Base-by-base conservation (phyloP, 1,140 invertebrate species). In the Vanessa tameamea region DNA sequence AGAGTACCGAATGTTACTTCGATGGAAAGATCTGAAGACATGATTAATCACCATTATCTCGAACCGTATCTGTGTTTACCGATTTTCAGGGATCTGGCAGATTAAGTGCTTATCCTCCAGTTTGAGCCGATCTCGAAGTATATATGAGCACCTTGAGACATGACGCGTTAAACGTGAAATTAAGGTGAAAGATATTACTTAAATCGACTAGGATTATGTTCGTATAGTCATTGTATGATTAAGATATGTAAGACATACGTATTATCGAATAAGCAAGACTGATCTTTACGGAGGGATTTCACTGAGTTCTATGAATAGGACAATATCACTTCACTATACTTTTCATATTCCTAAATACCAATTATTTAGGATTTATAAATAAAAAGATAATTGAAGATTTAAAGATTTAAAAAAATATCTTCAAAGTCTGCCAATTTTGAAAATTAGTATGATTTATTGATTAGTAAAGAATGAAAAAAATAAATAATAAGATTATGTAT, bases 21-120 rank as follows among this genome's bases (percentile, higher is more conserved):
- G 64, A 59, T 64, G 66, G 61, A 69, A 74, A 69, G 48, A 74
- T 69, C 8, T 53, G 75, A 73, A 79, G 75, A 77, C 69, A 77
- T 79, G 75, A 92, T 92, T 92, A 88, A 92, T 92, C 88, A 90
- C 80, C 72, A 84, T 89, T 85, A 90, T 83, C 76, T 79, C 47
- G 79, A 84, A 78, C 69, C 77, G 73, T 86, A 83, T 82, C 82
- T 79, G 47, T 90, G 87, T 90, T 88, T 89, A 81, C 85, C 79
- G 82, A 86, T 88, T 88, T 88, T 72, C 66, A 64, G 75, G 86
- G 87, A 86, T 90, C 88, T 85, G 78, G 63, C 66, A 86, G 89
- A 87, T 91, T 89, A 89, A 82, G 26, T 11, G 68, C 75, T 76
- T 74, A 81, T 78, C 74, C 77, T 69, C 72, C 57, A 61, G 47